Evolutionary conservation across 1,140 invertebrate genomes (phyloP).

Genomic region (Hetaerina americana): DNA sequence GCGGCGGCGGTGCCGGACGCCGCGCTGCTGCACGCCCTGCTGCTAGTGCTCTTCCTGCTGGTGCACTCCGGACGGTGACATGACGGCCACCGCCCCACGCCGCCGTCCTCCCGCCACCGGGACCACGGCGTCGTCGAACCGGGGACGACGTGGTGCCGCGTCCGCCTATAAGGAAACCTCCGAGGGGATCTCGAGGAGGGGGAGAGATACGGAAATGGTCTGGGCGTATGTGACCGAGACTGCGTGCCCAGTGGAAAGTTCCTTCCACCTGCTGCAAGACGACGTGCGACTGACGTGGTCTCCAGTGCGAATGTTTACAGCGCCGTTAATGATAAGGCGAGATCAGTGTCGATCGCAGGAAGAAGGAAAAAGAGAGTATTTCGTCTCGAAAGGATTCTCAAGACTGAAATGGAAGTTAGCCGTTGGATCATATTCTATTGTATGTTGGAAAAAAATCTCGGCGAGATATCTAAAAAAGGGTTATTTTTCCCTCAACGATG

Average conservation of each 20-base stretch:
- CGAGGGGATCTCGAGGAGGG: too few relatives aligned
- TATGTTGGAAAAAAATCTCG: not conserved
- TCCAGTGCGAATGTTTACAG: too few relatives aligned
- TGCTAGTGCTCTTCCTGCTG: not conserved
- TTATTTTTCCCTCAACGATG: not conserved
- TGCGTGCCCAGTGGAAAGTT: too few relatives aligned
- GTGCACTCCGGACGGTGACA: not conserved
- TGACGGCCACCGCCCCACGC: not conserved
- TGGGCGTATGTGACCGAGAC: too few relatives aligned
- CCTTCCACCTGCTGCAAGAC: too few relatives aligned
- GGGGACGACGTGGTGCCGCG: not conserved
- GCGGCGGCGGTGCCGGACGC: not conserved
- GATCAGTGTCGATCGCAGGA: too few relatives aligned
- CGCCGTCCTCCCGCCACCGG: not conserved
- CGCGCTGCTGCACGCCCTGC: not conserved
- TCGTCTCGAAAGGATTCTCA: not conserved
- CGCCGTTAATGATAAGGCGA: too few relatives aligned
- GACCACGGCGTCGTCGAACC: not conserved
- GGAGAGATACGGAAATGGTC: too few relatives aligned
- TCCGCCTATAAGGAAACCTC: not conserved
- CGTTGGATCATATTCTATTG: not conserved
- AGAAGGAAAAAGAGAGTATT: too few relatives aligned
- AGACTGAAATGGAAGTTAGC: not conserved
- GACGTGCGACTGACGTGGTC: too few relatives aligned
- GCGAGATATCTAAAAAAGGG: not conserved